Evolutionary conservation across 2,113 vertebrate genomes (phyloP).

Genomic region (Tor tambroides): DNA sequence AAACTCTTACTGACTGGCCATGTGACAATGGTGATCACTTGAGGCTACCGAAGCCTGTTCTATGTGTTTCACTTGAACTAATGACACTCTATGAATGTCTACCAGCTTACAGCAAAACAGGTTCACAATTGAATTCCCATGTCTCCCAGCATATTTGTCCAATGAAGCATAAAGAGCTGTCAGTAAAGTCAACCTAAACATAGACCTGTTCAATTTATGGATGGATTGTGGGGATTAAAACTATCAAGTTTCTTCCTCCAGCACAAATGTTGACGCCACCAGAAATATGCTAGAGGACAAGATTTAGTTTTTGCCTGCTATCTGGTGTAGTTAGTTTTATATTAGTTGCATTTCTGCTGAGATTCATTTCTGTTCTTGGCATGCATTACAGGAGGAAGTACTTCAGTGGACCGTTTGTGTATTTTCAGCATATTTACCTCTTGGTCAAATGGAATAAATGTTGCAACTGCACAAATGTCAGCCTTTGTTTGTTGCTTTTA

Average conservation of each 20-base stretch:
- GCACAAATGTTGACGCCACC: background rate
- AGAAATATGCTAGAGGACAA: background rate
- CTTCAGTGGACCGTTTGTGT: conserved; percentile 12
- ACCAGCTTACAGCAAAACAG: background rate
- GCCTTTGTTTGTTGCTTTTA: background rate
- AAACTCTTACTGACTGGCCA: background rate
- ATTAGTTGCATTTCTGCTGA: background rate
- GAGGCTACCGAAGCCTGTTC: conserved; percentile 7
- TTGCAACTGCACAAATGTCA: background rate
- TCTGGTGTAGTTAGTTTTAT: background rate
- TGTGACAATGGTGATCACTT: conserved; percentile 34
- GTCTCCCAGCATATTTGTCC: background rate
- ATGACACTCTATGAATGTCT: conserved; percentile 46
- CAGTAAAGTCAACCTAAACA: background rate
- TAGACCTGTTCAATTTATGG: background rate
- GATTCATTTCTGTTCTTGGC: background rate
- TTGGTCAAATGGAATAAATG: conserved; percentile 46
- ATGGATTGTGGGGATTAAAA: background rate
- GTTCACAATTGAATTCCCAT: background rate
- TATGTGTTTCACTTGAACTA: conserved; percentile 10
- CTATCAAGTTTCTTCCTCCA: background rate
- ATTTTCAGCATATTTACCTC: conserved; percentile 13
- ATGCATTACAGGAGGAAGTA: conserved; percentile 2
- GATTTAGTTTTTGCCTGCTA: background rate
- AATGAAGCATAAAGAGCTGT: conserved; percentile 21